phyloP scores from a whole-genome alignment of 1,140 invertebrate species.

The Archivesica marissinica region DNA sequence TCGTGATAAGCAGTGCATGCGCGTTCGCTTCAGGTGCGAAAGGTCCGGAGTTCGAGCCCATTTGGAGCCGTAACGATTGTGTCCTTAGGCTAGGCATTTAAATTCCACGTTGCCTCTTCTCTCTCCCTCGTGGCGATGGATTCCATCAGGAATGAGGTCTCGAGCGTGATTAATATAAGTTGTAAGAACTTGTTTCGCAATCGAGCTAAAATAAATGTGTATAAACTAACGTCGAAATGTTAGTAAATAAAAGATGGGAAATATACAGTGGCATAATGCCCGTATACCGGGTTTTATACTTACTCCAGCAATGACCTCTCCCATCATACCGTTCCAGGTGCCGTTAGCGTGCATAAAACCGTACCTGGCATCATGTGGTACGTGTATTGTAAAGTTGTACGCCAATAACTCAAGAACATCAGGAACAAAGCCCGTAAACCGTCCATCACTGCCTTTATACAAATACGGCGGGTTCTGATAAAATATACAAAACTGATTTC shows the following conservation, averaged over 20 bases:
- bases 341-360: slow-evolving; percentile 91
- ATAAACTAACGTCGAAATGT: neutral
- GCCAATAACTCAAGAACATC: slow-evolving; percentile 76
- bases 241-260: neutral
- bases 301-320: slow-evolving; percentile 75
- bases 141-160: too few species aligned
- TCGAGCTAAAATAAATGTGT: too few species aligned
- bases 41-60: too few species aligned
- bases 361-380: slow-evolving; percentile 97
- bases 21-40: too few species aligned
- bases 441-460: slow-evolving; percentile 3
- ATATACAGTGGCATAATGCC: neutral
- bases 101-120: too few species aligned
- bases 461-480: slow-evolving; percentile 55
- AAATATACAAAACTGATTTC: too few species aligned
- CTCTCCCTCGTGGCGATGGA: too few species aligned
- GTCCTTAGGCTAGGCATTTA: too few species aligned
- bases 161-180: too few species aligned
- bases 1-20: neutral
- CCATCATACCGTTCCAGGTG: slow-evolving; percentile 85
- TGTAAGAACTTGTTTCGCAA: too few species aligned
- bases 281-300: neutral
- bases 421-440: slow-evolving; percentile 72
- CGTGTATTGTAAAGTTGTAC: slow-evolving; percentile 94
- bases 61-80: too few species aligned